Evolutionary conservation across 2,113 vertebrate genomes (phyloP), one percentile per base, ranked within the genome.

Genomic region (Patagioenas fasciata): DNA sequence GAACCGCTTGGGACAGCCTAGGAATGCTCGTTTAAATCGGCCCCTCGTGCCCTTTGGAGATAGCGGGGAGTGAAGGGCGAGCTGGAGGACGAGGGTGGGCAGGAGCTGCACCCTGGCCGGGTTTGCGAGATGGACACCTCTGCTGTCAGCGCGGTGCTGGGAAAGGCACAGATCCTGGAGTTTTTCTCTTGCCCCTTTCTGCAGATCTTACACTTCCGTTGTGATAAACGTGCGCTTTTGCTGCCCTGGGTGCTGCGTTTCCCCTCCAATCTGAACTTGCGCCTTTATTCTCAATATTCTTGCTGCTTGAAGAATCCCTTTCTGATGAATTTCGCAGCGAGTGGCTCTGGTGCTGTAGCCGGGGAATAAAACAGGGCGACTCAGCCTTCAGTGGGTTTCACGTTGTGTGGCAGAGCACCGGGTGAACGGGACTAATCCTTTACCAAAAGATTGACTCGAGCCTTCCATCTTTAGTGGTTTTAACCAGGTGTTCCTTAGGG

Each of bases 61-160:
- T 51, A 15, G 32, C 36, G 80, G 75, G 84, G 72, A 88, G 51
- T 31, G 83, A 62, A 71, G 80, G 80, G 88, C 73, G 64, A 82
- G 96, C 47, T 87, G 79, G 73, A 88, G 67, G 80, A 85, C 34
- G 44, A 57, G 78, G 77, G 92, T 44, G 85, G 88, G 79, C 5
- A 1, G 7, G 18, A 57, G 48, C 34, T 10, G 12, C 34, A 15
- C 56, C 26, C 57, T 9, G n/a, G 72, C 36, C 51, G 44, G 56
- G 51, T 74, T 51, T 93, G 91, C 29, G 80, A 58, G 23, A 34
- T 2, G 4, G 40, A 42, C 42, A 9, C 13, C 61, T 77, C 62
- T 66, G 26, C 44, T 80, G 36, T 32, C 48, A 17, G 4, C 0
- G 0, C 28, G 3, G 51, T 26, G 2, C 70, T 60, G 74, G 10